Base-by-base conservation (phyloP, 2,888 invertebrate species). In the Coenonympha glycerion region DNA sequence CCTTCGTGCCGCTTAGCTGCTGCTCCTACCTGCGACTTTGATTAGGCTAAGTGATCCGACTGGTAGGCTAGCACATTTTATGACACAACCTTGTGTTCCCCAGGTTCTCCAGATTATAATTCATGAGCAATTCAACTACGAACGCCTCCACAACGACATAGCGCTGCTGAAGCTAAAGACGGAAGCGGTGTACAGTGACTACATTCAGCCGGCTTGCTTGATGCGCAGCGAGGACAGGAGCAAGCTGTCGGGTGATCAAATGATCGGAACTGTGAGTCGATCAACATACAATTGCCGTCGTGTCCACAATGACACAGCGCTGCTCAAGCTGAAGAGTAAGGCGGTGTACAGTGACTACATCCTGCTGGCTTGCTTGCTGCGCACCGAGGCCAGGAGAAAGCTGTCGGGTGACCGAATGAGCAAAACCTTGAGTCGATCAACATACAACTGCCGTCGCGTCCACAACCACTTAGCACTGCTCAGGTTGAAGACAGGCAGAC, bases 301-400 rank as follows among this genome's bases (percentile, higher is more conserved):
- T n/a, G n/a, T n/a, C n/a, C n/a, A n/a, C n/a, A n/a, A n/a, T n/a
- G n/a, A n/a, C n/a, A n/a, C n/a, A n/a, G n/a, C n/a, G n/a, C n/a
- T n/a, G n/a, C n/a, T n/a, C n/a, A n/a, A n/a, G n/a, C n/a, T n/a
- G n/a, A n/a, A n/a, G n/a, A n/a, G n/a, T n/a, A n/a, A n/a, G n/a
- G 63, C 56, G 3, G 33, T 30, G 4, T 67, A 57, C 31, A 61
- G 42, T 6, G 55, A 62, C 8, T 68, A 61, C 36, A 56, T 69
- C 9, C 64, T 65, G 49, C 66, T 65, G 39, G 58, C 63, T 5
- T 69, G 69, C 40, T 22, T 69, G 2, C 69, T 69, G 68, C 48
- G 62, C 15, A 46, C n/a, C 9, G 24, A 24, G 3, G 26, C 24
- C 9, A 15, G 4, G 3, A 34, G 41, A n/a, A 47, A 55, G 13